A percentile compares a stretch with the other conserved stretches of the same genome.
Conservation (phyloP, 2,113 vertebrate genomes). For the Gobius niger region DNA sequence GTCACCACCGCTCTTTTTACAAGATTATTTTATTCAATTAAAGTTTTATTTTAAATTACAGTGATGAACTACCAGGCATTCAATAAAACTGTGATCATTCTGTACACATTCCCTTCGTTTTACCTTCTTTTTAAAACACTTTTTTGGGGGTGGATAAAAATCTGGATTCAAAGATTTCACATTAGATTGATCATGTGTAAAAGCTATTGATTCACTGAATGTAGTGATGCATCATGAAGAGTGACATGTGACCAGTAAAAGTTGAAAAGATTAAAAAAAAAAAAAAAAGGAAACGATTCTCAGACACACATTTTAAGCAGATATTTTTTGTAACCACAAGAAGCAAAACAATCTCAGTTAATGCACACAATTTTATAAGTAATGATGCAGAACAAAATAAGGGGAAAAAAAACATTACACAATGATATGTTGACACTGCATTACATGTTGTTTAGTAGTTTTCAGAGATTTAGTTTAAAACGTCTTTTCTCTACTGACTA, state of each 20-base stretch:
- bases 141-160: neutral
- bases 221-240: neutral
- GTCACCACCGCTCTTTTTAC: neutral
- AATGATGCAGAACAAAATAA: no score
- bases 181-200: neutral
- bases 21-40: neutral
- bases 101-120: neutral
- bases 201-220: neutral
- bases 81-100: neutral
- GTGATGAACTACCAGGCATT: neutral
- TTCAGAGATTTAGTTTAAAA: neutral
- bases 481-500: neutral
- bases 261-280: neutral
- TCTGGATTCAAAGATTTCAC: no score
- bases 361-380: no score
- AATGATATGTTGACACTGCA: no score
- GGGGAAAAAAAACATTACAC: no score
- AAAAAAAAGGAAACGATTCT: no score
- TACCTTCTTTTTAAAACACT: neutral
- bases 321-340: no score
- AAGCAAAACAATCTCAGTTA: no score
- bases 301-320: no score
- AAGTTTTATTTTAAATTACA: neutral
- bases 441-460: neutral
- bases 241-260: neutral